Evolutionary conservation across 2,888 invertebrate species (phyloP), one percentile per base, ranked within the genome.

Genomic region (Dryobotodes eremita): DNA sequence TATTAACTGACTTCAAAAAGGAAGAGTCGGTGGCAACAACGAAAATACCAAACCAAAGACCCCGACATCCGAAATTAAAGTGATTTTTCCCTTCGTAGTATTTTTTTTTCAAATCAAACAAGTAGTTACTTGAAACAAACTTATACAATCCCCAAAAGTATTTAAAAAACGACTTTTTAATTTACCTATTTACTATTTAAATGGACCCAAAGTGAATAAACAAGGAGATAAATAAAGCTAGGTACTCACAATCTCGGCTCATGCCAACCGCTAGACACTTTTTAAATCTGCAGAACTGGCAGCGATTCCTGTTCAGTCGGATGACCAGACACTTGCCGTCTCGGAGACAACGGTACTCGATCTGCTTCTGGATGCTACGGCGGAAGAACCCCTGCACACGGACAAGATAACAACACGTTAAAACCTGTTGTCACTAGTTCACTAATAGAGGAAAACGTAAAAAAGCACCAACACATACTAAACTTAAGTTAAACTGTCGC

Each of bases 191-290:
- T 31, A 23, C 11, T 13, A 48, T 50, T 66, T 50, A 4, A 15
- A 48, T 23, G 1, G 26, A 48, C 7, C 7, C 2, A 48, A 17
- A 31, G 2, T 2, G 15, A 31, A 46, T 48, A 61, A 23, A 61
- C 8, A 23, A 26, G 1, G 2, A 48, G 36, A 62, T 70, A 62
- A 46, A 31, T 57, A 59, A 61, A 55, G 1, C 5, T 15, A 42
- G 55, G n/a, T 97, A 98, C 99, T 99, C 96, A 99, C 99, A 99
- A 96, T 99, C 99, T 93, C 99, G 98, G 94, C 99, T 99, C 99
- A 99, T 99, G 94, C 99, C 99, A 92, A 99, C 99, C 61, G 99
- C 98, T 83, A 99, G 97, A 96, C 99, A 99, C 98, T 99, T 99
- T 96, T 99, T 99, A 97, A 99, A 99, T 92, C 99, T 98, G 97